Evolutionary conservation across 2,888 invertebrate species (phyloP).

Genomic region (Nephrotoma flavescens): DNA sequence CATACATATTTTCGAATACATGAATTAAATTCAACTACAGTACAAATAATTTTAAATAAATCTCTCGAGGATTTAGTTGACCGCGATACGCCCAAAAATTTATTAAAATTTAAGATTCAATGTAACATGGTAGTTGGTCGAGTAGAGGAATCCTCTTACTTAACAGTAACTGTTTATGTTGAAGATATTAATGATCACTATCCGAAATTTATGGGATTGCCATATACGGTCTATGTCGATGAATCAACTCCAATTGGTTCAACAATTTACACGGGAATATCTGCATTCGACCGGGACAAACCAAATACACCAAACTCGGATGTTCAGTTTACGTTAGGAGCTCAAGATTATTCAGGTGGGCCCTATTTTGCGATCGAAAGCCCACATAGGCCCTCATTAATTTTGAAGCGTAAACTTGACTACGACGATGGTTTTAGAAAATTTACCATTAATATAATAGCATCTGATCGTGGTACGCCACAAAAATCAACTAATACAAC

Average conservation of each 20-base stretch:
- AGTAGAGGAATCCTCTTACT: constrained; percentile 51
- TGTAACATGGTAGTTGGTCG: constrained; percentile 35
- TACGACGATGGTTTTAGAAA: constrained; percentile 67
- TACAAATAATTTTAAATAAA: constrained; percentile 59
- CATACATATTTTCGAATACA: constrained; percentile 32
- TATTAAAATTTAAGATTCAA: constrained; percentile 65
- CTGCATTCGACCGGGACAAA: constrained; percentile 69
- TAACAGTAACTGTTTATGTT: constrained; percentile 75
- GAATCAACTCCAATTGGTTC: constrained; percentile 65
- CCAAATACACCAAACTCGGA: constrained; percentile 82
- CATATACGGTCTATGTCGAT: constrained; percentile 65
- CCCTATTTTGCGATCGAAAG: constrained; percentile 57
- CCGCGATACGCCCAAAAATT: constrained; percentile 62
- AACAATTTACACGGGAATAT: constrained; percentile 67
- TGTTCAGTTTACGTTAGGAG: constrained; percentile 66
- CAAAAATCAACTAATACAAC: constrained; percentile 57
- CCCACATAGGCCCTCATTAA: constrained; percentile 61
- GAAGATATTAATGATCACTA: constrained; percentile 79
- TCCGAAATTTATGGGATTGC: constrained; percentile 61
- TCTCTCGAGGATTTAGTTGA: constrained; percentile 70
- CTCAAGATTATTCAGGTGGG: constrained; percentile 29
- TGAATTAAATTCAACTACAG: constrained; percentile 61
- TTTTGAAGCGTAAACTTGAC: constrained; percentile 58
- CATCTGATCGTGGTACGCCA: constrained; percentile 74
- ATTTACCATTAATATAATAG: constrained; percentile 57